Evolutionary conservation across 2,113 vertebrate species (phyloP).

Genomic region (Hemichromis elongatus): DNA sequence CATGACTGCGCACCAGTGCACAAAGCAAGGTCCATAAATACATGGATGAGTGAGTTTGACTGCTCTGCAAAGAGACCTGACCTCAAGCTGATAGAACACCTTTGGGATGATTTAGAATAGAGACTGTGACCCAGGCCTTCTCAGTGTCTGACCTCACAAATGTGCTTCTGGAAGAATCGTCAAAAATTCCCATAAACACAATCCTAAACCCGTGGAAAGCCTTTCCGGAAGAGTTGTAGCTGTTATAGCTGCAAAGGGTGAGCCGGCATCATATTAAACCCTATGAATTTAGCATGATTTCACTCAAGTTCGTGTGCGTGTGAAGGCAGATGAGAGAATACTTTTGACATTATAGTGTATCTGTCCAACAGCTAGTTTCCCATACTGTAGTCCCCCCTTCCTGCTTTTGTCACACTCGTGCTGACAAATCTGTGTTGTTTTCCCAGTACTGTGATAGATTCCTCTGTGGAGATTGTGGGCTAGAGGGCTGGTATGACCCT

Average conservation of each 20-base stretch:
- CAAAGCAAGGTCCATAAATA: neutral
- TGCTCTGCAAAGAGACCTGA: neutral
- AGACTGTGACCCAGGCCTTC: neutral
- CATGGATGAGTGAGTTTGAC: neutral
- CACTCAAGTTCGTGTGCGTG: neutral
- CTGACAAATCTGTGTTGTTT: constrained; percentile 37
- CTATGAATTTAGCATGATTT: neutral
- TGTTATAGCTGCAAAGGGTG: neutral
- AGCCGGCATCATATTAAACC: neutral
- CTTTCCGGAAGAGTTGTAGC: neutral
- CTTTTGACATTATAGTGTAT: neutral
- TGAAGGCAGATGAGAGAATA: neutral
- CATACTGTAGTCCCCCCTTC: neutral
- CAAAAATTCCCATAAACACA: neutral
- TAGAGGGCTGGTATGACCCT: constrained; percentile 31
- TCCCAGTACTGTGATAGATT: constrained; percentile 48
- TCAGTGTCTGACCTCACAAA: neutral
- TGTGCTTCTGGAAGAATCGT: neutral
- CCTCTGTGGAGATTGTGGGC: constrained; percentile 40
- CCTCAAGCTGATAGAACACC: neutral
- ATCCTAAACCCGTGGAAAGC: neutral
- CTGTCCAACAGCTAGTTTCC: neutral
- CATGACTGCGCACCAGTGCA: neutral
- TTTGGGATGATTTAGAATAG: neutral
- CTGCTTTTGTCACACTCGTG: neutral